These are phyloP conservation scores for Cinclus mexicanus DNA, from an alignment of 2,113 vertebrate species.

Conservation along the genomic window DNA sequence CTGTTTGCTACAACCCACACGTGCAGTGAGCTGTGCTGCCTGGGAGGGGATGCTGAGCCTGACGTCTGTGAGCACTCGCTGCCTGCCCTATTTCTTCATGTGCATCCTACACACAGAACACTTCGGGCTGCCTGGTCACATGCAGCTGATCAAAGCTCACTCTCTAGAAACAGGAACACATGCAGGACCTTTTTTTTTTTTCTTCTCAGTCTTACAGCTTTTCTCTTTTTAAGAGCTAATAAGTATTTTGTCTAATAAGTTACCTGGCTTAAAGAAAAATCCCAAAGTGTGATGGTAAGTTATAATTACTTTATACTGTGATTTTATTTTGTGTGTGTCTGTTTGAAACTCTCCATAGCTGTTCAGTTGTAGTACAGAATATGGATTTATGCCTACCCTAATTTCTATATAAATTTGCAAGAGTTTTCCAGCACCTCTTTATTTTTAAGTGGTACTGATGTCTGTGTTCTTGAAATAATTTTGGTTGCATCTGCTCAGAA, in stretches of 20 bases:
- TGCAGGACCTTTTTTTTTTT: background rate
- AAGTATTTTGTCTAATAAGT: accelerated
- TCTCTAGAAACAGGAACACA: background rate
- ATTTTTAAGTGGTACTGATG: background rate
- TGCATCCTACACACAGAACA: background rate
- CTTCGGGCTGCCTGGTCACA: background rate
- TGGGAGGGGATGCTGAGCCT: background rate
- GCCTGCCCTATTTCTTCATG: background rate
- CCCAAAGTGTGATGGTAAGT: background rate
- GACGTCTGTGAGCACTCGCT: accelerated
- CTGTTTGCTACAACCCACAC: background rate
- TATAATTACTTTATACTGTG: background rate
- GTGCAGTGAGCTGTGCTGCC: background rate
- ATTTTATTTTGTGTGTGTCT: background rate
- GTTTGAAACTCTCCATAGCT: background rate
- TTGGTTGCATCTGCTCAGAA: background rate
- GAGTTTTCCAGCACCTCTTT: background rate
- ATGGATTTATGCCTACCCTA: background rate
- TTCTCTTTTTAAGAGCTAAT: background rate
- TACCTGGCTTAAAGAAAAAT: background rate
- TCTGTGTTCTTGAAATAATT: background rate
- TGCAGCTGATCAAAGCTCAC: background rate
- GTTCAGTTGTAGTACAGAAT: background rate
- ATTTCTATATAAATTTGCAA: background rate
- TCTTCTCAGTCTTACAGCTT: background rate